These are phyloP conservation scores for Atlantisia rogersi DNA, from an alignment of 2,113 vertebrate genomes.

Conservation along the genomic window DNA sequence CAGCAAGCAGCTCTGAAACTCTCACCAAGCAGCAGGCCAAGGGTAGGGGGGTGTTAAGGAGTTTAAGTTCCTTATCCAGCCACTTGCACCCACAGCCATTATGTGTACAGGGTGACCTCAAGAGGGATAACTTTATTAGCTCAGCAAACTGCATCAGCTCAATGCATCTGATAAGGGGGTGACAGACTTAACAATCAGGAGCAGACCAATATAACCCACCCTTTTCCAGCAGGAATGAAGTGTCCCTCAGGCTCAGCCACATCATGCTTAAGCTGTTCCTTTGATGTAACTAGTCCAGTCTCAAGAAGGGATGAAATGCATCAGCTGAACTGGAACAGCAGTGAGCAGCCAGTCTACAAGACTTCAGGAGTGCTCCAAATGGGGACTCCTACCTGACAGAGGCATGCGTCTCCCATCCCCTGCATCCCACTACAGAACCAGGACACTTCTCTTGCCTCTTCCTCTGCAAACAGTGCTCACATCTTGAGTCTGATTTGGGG, in stretches of 20 bases:
- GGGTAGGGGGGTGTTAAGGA: accelerated
- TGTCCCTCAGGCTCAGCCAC: neutral
- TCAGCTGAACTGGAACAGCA: neutral
- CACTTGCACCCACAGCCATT: neutral
- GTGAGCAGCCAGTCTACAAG: neutral
- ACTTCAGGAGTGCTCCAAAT: neutral
- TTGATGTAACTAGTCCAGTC: neutral
- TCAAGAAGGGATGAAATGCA: neutral
- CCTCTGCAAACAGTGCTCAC: neutral
- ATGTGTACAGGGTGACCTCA: neutral
- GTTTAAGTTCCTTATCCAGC: neutral
- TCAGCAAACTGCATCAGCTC: neutral
- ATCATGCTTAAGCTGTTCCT: accelerated
- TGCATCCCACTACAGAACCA: neutral
- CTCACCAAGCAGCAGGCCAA: neutral
- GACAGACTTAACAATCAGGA: neutral
- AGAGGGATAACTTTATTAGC: neutral
- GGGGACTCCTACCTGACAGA: accelerated
- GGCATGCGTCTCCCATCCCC: accelerated
- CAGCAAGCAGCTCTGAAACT: neutral
- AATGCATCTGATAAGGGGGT: neutral
- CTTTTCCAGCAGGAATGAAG: neutral
- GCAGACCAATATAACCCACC: neutral
- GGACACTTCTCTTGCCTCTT: neutral
- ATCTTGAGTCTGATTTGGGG: neutral